Percentiles rank a stretch among this genome's conserved stretches.
Conservation (phyloP, 2,888 invertebrate genomes). For the Drymonia ruficornis region DNA sequence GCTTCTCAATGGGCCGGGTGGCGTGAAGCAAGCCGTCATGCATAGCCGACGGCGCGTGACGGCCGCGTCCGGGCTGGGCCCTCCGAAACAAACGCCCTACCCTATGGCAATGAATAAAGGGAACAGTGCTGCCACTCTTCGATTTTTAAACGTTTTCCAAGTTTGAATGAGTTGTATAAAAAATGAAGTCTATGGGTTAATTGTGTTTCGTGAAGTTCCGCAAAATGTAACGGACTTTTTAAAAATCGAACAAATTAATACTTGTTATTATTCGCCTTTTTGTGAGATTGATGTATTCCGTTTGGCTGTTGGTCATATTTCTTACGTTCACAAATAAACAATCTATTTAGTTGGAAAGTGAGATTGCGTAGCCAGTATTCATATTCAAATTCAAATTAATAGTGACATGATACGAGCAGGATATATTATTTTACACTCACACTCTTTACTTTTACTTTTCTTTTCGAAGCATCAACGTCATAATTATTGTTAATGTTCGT, state of each 20-base stretch:
- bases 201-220: constrained; percentile 5
- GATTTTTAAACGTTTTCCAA: background rate
- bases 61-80: constrained; percentile 69
- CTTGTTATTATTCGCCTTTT: background rate
- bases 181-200: no score
- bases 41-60: constrained; percentile 72
- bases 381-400: no score
- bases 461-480: no score
- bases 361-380: no score
- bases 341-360: no score
- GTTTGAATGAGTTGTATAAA: no score
- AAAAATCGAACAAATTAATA: background rate
- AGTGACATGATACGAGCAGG: no score
- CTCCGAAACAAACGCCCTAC: constrained; percentile 71
- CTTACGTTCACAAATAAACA: no score
- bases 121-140: constrained; percentile 18
- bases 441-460: no score
- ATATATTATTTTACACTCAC: no score
- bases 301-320: no score
- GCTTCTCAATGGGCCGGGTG: constrained; percentile 43
- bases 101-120: constrained; percentile 40
- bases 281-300: background rate
- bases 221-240: background rate
- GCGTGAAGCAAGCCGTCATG: constrained; percentile 76
- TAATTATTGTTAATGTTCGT: no score